A percentile compares a stretch with the other conserved stretches of the same genome.
Conservation (phyloP, 2,797 vertebrate genomes). For the Acomys russatus region DNA sequence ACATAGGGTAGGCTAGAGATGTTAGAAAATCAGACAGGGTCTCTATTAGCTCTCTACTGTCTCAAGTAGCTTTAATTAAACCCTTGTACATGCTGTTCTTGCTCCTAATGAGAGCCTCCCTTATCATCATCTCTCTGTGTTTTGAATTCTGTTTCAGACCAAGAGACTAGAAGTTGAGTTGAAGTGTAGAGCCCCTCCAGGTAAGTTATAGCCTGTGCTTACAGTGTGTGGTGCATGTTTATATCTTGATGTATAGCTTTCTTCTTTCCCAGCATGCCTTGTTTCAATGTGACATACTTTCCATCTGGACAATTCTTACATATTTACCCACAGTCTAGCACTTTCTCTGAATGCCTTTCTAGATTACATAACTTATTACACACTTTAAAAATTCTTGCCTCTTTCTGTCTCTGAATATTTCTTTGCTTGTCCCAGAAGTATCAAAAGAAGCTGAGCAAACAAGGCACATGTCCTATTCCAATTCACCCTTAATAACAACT, state of each 20-base stretch:
- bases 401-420: background rate
- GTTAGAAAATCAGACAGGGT: slow-evolving; percentile 63
- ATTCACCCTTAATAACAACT: background rate
- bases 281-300: background rate
- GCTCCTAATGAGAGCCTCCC: slow-evolving; percentile 48
- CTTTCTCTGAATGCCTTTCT: background rate
- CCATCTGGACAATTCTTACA: background rate
- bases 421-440: background rate
- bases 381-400: background rate
- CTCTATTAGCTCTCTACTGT: slow-evolving; percentile 61
- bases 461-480: fast-evolving
- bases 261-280: background rate
- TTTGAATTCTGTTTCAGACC: slow-evolving; percentile 35
- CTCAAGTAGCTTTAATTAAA: slow-evolving; percentile 69
- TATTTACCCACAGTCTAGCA: background rate
- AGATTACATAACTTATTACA: background rate
- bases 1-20: slow-evolving; percentile 40
- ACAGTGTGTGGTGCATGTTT: background rate
- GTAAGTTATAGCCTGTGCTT: background rate
- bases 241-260: background rate
- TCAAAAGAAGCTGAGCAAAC: background rate
- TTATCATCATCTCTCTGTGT: background rate
- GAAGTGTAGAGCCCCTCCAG: background rate
- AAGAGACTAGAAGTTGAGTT: background rate
- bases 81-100: background rate